Conservation (phyloP, 2,888 invertebrate species). For the Sarcophaga subvicina region DNA sequence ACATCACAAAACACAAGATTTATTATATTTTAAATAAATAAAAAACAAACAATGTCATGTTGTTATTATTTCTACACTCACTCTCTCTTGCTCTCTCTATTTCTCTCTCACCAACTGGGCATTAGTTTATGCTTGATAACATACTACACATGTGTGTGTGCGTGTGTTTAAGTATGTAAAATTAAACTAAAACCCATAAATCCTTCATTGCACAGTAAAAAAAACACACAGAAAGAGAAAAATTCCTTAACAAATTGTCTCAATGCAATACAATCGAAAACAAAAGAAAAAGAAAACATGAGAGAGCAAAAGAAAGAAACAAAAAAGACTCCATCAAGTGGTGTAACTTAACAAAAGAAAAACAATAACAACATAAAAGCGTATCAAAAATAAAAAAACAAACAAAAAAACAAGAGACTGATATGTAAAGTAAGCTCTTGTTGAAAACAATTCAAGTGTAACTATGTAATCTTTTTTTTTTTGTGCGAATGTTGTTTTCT, state of each 20-base stretch:
- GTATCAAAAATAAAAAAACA: too few species aligned
- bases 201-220: background rate
- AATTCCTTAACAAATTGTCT: background rate
- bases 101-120: too few species aligned
- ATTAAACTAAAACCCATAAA: conserved; percentile 39
- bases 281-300: background rate
- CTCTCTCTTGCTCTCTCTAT: too few species aligned
- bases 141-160: background rate
- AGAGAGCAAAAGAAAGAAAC: background rate
- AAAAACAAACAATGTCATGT: too few species aligned
- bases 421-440: background rate
- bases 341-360: background rate
- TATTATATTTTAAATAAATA: too few species aligned
- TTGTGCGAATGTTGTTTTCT: background rate
- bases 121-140: too few species aligned
- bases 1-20: too few species aligned
- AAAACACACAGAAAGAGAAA: background rate
- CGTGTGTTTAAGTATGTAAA: background rate
- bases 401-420: too few species aligned
- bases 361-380: background rate
- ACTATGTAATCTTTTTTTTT: background rate
- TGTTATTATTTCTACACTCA: too few species aligned
- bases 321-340: too few species aligned
- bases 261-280: background rate
- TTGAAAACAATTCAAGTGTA: conserved; percentile 12